These are phyloP conservation scores for Ataeniobius toweri DNA, from an alignment of 2,797 vertebrate species.

Conservation along the genomic window DNA sequence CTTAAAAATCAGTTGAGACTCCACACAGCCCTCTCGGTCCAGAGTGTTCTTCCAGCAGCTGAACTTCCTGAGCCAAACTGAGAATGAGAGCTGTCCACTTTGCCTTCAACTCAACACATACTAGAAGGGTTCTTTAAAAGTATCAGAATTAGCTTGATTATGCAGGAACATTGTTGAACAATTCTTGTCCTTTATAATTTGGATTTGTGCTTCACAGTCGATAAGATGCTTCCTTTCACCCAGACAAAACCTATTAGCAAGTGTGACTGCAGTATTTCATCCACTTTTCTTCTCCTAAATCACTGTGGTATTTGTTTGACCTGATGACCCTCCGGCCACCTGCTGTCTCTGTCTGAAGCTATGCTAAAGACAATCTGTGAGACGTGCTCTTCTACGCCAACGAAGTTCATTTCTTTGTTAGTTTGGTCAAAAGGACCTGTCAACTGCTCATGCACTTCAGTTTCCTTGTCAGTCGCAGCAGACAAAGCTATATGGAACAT, in stretches of 20 bases:
- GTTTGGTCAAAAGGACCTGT: constrained; percentile 37
- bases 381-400: constrained; percentile 10
- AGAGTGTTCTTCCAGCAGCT: neutral
- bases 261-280: neutral
- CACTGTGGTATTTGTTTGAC: constrained; percentile 11
- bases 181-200: neutral
- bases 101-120: neutral
- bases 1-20: neutral
- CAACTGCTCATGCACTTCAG: constrained; percentile 46
- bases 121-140: neutral
- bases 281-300: constrained; percentile 5
- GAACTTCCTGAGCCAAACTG: neutral
- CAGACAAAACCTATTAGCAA: neutral
- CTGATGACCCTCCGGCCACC: constrained; percentile 41
- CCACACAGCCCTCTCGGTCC: neutral
- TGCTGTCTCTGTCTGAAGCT: constrained; percentile 13
- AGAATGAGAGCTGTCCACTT: neutral
- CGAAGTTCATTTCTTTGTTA: constrained; percentile 56
- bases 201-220: neutral
- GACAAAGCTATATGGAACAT: constrained; percentile 27
- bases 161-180: neutral
- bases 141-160: neutral
- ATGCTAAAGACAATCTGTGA: neutral
- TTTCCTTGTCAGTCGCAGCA: constrained; percentile 51
- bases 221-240: neutral